These are phyloP conservation scores for Myodes glareolus DNA, from an alignment of 2,113 vertebrate species.

Conservation along the genomic window DNA sequence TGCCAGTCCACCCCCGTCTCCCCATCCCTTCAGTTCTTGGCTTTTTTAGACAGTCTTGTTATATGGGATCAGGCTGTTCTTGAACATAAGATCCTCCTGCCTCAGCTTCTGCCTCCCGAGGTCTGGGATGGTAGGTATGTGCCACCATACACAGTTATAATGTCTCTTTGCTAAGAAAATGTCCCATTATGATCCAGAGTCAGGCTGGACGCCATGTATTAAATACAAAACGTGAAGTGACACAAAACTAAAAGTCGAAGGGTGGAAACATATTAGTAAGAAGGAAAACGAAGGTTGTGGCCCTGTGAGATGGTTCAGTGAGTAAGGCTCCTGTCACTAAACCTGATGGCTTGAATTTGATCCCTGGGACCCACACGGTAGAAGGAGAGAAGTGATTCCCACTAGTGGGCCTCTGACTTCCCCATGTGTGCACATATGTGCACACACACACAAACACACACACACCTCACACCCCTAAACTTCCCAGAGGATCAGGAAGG, in stretches of 20 bases:
- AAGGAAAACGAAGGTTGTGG: background rate
- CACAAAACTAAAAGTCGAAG: background rate
- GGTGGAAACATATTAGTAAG: background rate
- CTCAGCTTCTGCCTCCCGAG: background rate
- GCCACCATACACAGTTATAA: background rate
- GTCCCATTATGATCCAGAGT: background rate
- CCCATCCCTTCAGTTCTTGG: background rate
- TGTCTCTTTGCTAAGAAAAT: background rate
- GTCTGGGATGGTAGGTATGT: background rate
- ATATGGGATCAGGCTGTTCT: background rate
- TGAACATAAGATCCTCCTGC: background rate
- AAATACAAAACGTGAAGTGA: background rate
- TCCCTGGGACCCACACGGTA: no score
- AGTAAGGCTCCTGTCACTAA: background rate
- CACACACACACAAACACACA: background rate
- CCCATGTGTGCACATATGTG: no score
- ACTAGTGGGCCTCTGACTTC: background rate
- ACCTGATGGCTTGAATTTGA: background rate
- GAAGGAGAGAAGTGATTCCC: background rate
- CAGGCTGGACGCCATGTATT: background rate
- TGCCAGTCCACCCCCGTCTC: no score
- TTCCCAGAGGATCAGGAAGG: background rate
- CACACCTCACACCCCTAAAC: background rate
- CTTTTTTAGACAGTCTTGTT: background rate
- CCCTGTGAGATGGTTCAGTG: background rate